phyloP scores from a whole-genome alignment of 2,113 vertebrate genomes.

The Bungarus multicinctus region DNA sequence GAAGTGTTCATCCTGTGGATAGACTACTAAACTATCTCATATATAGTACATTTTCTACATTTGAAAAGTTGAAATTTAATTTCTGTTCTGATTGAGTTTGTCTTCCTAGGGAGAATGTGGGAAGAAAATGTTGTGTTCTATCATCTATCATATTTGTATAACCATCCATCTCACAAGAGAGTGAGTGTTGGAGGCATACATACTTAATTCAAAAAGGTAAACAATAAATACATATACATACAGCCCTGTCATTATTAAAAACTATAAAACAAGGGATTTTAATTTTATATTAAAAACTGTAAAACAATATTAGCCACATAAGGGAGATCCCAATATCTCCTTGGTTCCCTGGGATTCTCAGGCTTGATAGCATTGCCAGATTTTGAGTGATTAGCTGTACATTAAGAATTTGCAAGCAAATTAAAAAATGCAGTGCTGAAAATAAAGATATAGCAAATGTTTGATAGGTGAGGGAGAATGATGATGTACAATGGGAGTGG shows the following conservation, averaged over 20 bases:
- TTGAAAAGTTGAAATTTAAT: too few relatives aligned
- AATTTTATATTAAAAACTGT: too few relatives aligned
- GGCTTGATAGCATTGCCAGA: neutral
- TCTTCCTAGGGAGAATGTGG: neutral
- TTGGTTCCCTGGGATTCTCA: neutral
- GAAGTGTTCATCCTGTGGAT: neutral
- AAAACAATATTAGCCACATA: neutral
- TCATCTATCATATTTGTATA: neutral
- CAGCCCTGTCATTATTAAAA: neutral
- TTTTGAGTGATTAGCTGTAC: neutral
- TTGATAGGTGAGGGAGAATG: neutral
- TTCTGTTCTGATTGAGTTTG: neutral
- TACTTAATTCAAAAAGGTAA: neutral
- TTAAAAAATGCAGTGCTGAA: neutral
- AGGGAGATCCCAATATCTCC: neutral
- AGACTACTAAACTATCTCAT: neutral
- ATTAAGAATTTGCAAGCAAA: neutral
- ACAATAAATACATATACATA: neutral
- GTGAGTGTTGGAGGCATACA: neutral
- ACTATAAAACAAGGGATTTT: neutral
- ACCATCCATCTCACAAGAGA: neutral
- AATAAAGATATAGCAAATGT: neutral
- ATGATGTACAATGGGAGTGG: conserved; percentile 20
- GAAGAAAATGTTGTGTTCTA: neutral
- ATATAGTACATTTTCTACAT: neutral